phyloP scores from a whole-genome alignment of 2,888 invertebrate species.

The Scelioninae gen. 2 region DNA sequence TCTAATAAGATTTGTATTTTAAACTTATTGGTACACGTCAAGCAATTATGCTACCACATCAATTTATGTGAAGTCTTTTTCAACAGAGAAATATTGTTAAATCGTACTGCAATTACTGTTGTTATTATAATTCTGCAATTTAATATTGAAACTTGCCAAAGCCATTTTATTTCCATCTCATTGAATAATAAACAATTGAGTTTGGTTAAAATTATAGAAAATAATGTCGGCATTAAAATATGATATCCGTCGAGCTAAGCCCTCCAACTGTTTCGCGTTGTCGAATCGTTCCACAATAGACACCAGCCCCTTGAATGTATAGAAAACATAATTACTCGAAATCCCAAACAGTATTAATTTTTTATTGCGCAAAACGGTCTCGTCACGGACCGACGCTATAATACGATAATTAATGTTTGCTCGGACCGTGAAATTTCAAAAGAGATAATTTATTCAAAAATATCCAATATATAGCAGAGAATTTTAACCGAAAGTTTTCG shows the following conservation, averaged over 20 bases:
- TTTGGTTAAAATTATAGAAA: conserved; percentile 11
- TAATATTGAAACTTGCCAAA: neutral
- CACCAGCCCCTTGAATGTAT: conserved; percentile 60
- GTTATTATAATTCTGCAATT: neutral
- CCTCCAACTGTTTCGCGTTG: conserved; percentile 63
- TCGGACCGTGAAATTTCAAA: conserved; percentile 56
- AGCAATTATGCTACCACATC: too few relatives aligned
- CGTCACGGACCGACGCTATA: conserved; percentile 64
- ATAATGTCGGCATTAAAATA: conserved; percentile 39
- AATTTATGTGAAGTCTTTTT: too few relatives aligned
- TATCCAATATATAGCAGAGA: conserved; percentile 37
- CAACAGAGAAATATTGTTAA: too few relatives aligned
- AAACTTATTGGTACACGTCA: too few relatives aligned
- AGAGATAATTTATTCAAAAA: conserved; percentile 56
- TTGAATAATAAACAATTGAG: conserved; percentile 9
- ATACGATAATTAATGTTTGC: conserved; percentile 67
- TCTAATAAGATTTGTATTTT: too few relatives aligned
- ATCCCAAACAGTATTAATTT: conserved; percentile 72
- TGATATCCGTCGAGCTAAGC: conserved; percentile 55
- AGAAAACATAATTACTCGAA: conserved; percentile 72
- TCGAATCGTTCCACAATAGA: conserved; percentile 68
- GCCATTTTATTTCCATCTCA: neutral
- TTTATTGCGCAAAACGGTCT: conserved; percentile 65
- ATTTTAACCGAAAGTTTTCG: conserved; percentile 40
- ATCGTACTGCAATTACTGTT: neutral